Evolutionary conservation across 2,113 vertebrate genomes (phyloP).

Genomic region (Gnathonemus echidnorhynchus): DNA sequence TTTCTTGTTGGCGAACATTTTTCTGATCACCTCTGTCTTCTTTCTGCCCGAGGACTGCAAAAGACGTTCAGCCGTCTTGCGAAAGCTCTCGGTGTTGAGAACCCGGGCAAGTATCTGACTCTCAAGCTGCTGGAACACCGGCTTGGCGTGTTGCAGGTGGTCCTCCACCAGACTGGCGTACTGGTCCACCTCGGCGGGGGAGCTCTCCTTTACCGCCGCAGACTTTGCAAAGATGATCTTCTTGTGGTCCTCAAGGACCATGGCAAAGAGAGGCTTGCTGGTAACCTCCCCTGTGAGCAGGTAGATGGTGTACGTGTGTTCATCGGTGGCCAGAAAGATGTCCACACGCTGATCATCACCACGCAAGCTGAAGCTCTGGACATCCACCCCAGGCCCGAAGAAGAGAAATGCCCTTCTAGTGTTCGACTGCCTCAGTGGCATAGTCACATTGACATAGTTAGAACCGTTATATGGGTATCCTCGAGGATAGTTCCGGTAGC

Average conservation of each 20-base stretch:
- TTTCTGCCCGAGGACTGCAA: slow-evolving; percentile 84
- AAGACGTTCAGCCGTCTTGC: slow-evolving; percentile 81
- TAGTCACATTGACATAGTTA: slow-evolving; percentile 89
- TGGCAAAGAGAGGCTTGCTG: slow-evolving; percentile 71
- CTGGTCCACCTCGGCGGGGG: slow-evolving; percentile 71
- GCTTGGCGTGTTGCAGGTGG: slow-evolving; percentile 83
- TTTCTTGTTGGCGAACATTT: slow-evolving; percentile 76
- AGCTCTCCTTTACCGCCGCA: slow-evolving; percentile 43
- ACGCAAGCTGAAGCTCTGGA: slow-evolving; percentile 80
- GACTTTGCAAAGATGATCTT: slow-evolving; percentile 81
- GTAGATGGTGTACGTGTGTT: slow-evolving; percentile 77
- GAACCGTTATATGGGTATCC: slow-evolving; percentile 92
- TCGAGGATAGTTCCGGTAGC: slow-evolving; percentile 77
- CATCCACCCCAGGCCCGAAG: slow-evolving; percentile 77
- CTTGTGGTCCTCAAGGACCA: slow-evolving; percentile 74
- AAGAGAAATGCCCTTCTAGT: slow-evolving; percentile 85
- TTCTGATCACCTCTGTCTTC: slow-evolving; percentile 78
- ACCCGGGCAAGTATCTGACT: slow-evolving; percentile 82
- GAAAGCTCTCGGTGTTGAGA: slow-evolving; percentile 76
- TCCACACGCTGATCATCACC: slow-evolving; percentile 76
- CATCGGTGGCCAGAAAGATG: slow-evolving; percentile 72
- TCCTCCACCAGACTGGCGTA: slow-evolving; percentile 73
- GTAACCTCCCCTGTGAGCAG: slow-evolving; percentile 70
- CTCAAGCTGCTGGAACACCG: slow-evolving; percentile 89
- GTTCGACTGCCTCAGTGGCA: slow-evolving; percentile 70